Evolutionary conservation across 2,113 vertebrate species (phyloP).

Genomic region (Leptodactylus fuscus): DNA sequence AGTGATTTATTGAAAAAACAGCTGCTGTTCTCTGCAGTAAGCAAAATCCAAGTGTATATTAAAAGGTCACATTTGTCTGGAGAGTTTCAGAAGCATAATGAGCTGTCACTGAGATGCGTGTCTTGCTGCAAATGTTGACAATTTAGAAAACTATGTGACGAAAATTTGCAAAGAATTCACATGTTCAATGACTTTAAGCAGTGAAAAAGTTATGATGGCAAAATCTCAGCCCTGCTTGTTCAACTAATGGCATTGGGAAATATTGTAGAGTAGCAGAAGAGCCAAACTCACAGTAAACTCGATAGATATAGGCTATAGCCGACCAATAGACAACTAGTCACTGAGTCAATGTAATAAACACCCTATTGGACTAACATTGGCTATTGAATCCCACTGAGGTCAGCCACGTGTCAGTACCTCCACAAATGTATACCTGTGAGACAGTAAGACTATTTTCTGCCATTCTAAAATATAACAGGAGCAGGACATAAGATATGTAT

Average conservation of each 20-base stretch:
- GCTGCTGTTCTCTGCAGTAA: conserved; percentile 7
- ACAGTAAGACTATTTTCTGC: not conserved
- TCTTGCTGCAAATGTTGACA: not conserved
- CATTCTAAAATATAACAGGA: not conserved
- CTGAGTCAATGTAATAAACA: not conserved
- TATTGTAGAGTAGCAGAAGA: no score
- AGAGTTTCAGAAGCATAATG: conserved; percentile 36
- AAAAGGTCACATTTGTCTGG: conserved; percentile 39
- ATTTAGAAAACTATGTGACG: not conserved
- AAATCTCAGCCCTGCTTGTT: not conserved
- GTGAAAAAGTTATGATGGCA: not conserved
- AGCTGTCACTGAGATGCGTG: conserved; percentile 25
- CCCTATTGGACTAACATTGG: not conserved
- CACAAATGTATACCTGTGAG: no score
- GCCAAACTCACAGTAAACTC: not conserved
- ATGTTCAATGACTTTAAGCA: not conserved
- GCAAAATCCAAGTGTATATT: conserved; percentile 28
- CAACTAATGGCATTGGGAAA: not conserved
- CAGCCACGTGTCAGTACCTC: no score
- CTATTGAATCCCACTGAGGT: not conserved
- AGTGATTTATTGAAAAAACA: conserved; percentile 32
- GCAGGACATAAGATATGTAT: not conserved
- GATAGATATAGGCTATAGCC: no score
- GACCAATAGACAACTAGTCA: not conserved
- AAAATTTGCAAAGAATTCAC: not conserved